Conservation (phyloP, 2,113 vertebrate genomes). For the Pachypanchax playfairii region DNA sequence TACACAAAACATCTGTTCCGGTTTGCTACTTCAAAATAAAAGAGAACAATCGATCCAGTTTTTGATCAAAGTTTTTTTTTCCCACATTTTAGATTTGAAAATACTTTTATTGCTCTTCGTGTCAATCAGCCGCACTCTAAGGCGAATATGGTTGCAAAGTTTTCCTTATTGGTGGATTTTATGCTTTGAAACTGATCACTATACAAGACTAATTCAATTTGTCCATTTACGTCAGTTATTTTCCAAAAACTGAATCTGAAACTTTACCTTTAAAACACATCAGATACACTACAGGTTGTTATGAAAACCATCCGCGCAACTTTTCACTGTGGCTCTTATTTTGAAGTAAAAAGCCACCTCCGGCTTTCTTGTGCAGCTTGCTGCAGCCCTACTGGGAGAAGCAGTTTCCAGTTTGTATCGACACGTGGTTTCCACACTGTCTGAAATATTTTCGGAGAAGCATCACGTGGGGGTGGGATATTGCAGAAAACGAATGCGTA, state of each 20-base stretch:
- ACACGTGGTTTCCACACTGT: conserved; percentile 84
- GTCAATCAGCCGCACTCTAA: too few species aligned
- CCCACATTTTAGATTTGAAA: too few species aligned
- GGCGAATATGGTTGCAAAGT: too few species aligned
- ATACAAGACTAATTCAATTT: too few species aligned
- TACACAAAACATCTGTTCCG: conserved; percentile 25
- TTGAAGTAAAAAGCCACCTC: conserved; percentile 28
- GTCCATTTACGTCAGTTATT: too few species aligned
- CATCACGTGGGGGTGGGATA: not conserved
- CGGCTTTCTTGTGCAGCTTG: conserved; percentile 32
- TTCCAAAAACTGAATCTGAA: too few species aligned
- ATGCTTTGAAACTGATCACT: too few species aligned
- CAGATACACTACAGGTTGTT: too few species aligned
- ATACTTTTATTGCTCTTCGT: too few species aligned
- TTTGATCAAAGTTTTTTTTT: too few species aligned
- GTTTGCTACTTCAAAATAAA: conserved; percentile 54
- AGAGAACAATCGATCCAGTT: not conserved
- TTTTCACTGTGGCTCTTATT: conserved; percentile 23
- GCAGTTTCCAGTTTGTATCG: conserved; percentile 79
- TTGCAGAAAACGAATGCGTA: not conserved
- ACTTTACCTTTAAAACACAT: not conserved
- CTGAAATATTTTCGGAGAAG: conserved; percentile 41
- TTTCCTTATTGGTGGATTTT: too few species aligned
- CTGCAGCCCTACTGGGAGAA: conserved; percentile 39
- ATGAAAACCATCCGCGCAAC: not conserved